These are phyloP conservation scores for Drosophila sechellia DNA, from an alignment of 1,140 invertebrate genomes.

Conservation along the genomic window DNA sequence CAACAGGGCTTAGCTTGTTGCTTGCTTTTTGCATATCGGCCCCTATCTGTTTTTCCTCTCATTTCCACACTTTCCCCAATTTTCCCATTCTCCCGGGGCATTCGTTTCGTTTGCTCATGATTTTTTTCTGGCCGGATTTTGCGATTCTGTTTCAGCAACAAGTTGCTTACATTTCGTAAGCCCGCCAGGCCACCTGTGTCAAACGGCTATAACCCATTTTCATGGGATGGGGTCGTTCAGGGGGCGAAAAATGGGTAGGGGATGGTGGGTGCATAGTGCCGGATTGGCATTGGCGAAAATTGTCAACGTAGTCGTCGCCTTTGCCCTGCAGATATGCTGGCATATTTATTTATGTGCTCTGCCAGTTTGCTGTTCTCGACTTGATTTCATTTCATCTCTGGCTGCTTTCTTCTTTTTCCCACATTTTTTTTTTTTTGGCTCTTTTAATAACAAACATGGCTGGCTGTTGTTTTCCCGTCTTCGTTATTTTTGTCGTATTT, in stretches of 20 bases:
- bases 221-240: neutral
- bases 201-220: conserved; percentile 36
- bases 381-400: conserved; percentile 52
- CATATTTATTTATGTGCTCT: conserved; percentile 59
- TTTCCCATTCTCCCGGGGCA: conserved; percentile 9
- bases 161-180: conserved; percentile 57
- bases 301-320: conserved; percentile 29
- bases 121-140: conserved; percentile 8
- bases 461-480: conserved; percentile 37
- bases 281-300: conserved; percentile 31
- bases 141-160: conserved; percentile 52
- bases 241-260: neutral
- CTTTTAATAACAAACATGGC: conserved; percentile 51
- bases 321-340: conserved; percentile 50
- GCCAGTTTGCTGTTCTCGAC: conserved; percentile 41
- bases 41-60: conserved; percentile 1
- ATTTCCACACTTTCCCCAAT: conserved; percentile 7
- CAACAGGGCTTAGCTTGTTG: conserved; percentile 27
- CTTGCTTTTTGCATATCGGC: conserved; percentile 21
- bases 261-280: neutral
- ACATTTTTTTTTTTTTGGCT: conserved; percentile 30
- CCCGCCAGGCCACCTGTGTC: conserved; percentile 41
- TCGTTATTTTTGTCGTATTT: conserved; percentile 33
- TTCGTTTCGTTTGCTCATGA: conserved; percentile 18
- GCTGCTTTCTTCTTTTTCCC: conserved; percentile 18